These are phyloP conservation scores for Drosophila tani DNA, from an alignment of 1,140 invertebrate species.

Conservation along the genomic window DNA sequence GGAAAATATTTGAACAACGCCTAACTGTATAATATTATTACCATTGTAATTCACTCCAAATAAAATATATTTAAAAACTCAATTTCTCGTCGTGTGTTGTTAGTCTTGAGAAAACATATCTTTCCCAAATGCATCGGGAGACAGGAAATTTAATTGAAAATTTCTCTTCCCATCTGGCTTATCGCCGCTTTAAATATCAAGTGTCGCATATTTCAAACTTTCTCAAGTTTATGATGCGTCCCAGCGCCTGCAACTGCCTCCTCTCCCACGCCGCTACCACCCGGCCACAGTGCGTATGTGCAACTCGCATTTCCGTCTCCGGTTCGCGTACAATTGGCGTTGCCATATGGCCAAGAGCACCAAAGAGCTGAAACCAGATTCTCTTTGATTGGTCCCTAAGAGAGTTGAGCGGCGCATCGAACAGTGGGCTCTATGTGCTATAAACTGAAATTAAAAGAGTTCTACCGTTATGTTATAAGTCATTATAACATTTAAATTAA, in stretches of 20 bases:
- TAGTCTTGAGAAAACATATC: neutral
- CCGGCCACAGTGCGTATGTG: constrained; percentile 39
- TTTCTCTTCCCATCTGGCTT: neutral
- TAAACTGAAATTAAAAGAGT: neutral
- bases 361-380: constrained; percentile 58
- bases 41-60: constrained; percentile 21
- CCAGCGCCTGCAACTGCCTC: neutral
- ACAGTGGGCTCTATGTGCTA: constrained; percentile 15
- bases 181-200: neutral
- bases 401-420: constrained; percentile 17
- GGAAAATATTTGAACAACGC: constrained; percentile 21
- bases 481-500: too few relatives aligned
- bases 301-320: constrained; percentile 51
- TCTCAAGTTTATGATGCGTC: constrained; percentile 24
- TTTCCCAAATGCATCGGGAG: neutral
- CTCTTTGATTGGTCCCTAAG: constrained; percentile 62
- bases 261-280: neutral
- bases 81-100: neutral
- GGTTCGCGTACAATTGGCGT: constrained; percentile 53
- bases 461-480: too few relatives aligned
- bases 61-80: constrained; percentile 18
- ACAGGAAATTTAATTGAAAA: constrained; percentile 19
- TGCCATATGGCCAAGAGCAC: constrained; percentile 69
- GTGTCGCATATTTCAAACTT: constrained; percentile 35
- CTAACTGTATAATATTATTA: constrained; percentile 23